Conservation (phyloP, 1,140 invertebrate species). For the Drosophila truncata region DNA sequence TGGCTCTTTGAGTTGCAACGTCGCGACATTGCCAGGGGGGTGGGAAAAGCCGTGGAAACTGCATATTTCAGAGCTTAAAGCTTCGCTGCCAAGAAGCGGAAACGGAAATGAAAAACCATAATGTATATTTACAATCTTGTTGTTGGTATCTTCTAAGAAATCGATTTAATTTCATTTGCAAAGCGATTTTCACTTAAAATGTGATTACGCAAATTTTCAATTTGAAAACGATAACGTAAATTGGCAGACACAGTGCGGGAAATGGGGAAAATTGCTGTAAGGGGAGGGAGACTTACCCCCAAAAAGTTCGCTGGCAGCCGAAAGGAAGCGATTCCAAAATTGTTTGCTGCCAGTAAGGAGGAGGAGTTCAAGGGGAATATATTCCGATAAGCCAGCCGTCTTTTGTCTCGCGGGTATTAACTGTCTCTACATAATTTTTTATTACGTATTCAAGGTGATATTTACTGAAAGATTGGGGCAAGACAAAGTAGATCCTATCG, state of each 20-base stretch:
- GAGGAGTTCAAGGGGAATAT: not conserved
- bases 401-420: slow-evolving; percentile 65
- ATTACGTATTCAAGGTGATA: slow-evolving; percentile 32
- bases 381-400: slow-evolving; percentile 29
- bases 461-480: not conserved
- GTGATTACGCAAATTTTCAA: slow-evolving; percentile 83
- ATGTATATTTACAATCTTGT: slow-evolving; percentile 62
- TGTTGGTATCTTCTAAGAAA: slow-evolving; percentile 60
- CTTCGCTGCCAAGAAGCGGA: slow-evolving; percentile 30
- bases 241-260: slow-evolving; percentile 46
- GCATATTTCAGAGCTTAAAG: slow-evolving; percentile 36
- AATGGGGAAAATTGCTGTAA: not conserved
- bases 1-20: slow-evolving; percentile 68
- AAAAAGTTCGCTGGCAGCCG: slow-evolving; percentile 9
- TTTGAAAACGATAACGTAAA: slow-evolving; percentile 82
- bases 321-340: slow-evolving; percentile 58
- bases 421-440: slow-evolving; percentile 55
- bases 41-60: slow-evolving; percentile 34
- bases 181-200: slow-evolving; percentile 82
- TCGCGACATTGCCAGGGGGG: slow-evolving; percentile 15
- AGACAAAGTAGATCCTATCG: slow-evolving; percentile 18
- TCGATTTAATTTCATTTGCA: slow-evolving; percentile 80
- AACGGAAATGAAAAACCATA: slow-evolving; percentile 74
- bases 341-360: slow-evolving; percentile 30
- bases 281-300: not conserved